Base-by-base conservation (phyloP, 2,888 invertebrate species). In the Drosophila greeni region DNA sequence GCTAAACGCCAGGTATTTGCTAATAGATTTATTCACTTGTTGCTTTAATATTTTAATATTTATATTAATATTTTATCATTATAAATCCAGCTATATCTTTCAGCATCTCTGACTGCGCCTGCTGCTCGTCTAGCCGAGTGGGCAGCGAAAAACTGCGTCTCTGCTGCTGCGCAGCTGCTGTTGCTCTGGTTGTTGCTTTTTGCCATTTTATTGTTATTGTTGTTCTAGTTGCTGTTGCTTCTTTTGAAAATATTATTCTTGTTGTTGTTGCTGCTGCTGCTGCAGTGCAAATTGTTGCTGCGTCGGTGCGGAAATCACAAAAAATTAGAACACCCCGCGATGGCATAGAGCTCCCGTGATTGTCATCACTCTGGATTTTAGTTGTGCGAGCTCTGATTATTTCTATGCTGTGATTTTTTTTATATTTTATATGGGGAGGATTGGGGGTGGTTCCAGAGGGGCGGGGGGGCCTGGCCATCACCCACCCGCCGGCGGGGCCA, bases 221-320 rank as follows among this genome's bases (percentile, higher is more conserved):
- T 72, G 29, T 20, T 57, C 23, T 37, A 60, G 40, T 20, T 58
- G 12, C 60, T 57, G 26, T 62, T 74, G 53, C 12, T 24, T 52
- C 4, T 60, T 49, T 48, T 36, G 24, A 12, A 65, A 68, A 57
- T 61, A 57, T 43, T 31, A 31, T 34, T 60, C 24, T 26, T 60
- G 42, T 8, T 58, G 61, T 9, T 39, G 60, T 7, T 36, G 36
- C 36, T 36, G 9, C 14, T 59, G 55, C 55, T 67, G 64, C 11
- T 65, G 59, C 70, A 70, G 51, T 71, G 66, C 66, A 67, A 66
- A 60, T 66, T 67, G 66, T 60, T 66, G 56, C 66, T 70, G 66
- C 18, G 45, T 60, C 68, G 73, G 73, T 70, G 57, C 76, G 81
- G 81, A 79, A 75, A 81, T 78, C 78, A 78, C 68, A 70, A 78